phyloP scores from a whole-genome alignment of 2,113 vertebrate species.

The Sebastes schlegelii region DNA sequence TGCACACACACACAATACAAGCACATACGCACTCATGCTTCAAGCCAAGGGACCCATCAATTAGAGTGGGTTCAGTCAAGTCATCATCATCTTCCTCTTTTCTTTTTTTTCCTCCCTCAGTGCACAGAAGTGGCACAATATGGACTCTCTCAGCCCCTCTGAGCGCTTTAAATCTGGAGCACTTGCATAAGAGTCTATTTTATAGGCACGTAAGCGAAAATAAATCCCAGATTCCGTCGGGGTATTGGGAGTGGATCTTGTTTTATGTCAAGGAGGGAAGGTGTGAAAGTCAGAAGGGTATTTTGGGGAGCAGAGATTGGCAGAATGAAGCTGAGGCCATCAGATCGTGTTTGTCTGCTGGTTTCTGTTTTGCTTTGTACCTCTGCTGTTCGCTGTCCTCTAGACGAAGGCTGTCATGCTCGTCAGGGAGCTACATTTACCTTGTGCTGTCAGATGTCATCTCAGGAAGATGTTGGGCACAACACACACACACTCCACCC shows the following conservation, averaged over 20 bases:
- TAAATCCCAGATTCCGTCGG: slow-evolving; percentile 27
- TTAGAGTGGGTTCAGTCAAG: slow-evolving; percentile 74
- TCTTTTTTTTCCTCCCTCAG: slow-evolving; percentile 25
- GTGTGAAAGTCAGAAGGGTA: slow-evolving; percentile 43
- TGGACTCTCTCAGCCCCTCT: slow-evolving; percentile 51
- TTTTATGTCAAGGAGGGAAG: slow-evolving; percentile 31
- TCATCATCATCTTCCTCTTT: slow-evolving; percentile 57
- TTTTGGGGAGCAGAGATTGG: slow-evolving; percentile 39
- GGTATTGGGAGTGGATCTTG: slow-evolving; percentile 15
- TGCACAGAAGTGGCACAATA: slow-evolving; percentile 59
- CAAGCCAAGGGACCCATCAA: slow-evolving; percentile 65
- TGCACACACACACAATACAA: slow-evolving; percentile 8
- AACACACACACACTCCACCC: background rate
- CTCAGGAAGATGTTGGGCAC: slow-evolving; percentile 28
- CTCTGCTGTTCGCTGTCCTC: slow-evolving; percentile 36
- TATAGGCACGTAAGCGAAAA: slow-evolving; percentile 44
- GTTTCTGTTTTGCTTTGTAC: slow-evolving; percentile 36
- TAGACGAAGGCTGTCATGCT: slow-evolving; percentile 28
- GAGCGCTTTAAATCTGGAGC: slow-evolving; percentile 61
- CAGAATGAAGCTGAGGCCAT: slow-evolving; percentile 48
- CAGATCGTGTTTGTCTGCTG: slow-evolving; percentile 40
- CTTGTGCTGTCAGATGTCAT: slow-evolving; percentile 63
- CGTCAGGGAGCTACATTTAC: slow-evolving; percentile 48
- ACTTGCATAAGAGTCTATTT: slow-evolving; percentile 65
- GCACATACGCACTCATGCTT: slow-evolving; percentile 28